phyloP scores from a whole-genome alignment of 2,113 vertebrate species.

The Oriolus oriolus region DNA sequence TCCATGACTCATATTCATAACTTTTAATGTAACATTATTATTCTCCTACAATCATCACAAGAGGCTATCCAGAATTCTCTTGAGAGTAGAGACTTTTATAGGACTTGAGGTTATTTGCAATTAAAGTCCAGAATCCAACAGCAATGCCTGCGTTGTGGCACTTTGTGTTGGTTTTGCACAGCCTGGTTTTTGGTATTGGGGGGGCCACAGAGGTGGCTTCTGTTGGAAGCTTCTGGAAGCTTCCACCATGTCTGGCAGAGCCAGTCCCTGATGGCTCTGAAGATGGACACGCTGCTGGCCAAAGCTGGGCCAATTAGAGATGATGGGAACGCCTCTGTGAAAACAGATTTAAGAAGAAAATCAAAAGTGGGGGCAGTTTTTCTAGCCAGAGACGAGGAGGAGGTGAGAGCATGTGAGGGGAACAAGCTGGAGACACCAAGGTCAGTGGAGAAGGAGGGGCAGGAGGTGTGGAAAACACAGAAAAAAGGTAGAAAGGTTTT shows the following conservation, averaged over 20 bases:
- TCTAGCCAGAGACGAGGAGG: not conserved
- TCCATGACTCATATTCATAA: not conserved
- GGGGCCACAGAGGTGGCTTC: too few relatives aligned
- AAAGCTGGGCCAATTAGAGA: not conserved
- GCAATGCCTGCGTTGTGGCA: not conserved
- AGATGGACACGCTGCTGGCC: not conserved
- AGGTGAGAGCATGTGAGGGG: not conserved
- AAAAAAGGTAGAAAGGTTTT: too few relatives aligned
- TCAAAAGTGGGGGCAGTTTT: not conserved
- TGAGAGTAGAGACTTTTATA: not conserved
- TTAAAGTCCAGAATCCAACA: not conserved
- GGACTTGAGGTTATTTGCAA: not conserved
- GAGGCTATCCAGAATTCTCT: not conserved
- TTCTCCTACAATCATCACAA: not conserved
- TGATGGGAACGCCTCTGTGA: rapidly evolving
- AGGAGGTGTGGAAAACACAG: rapidly evolving
- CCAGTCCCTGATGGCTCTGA: not conserved
- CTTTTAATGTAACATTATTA: not conserved
- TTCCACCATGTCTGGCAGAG: not conserved
- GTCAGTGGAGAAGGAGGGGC: not conserved
- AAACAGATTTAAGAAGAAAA: not conserved
- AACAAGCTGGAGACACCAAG: not conserved
- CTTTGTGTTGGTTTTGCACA: not conserved
- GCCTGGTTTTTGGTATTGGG: not conserved
- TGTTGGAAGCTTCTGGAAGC: not conserved